Evolutionary conservation across 2,113 vertebrate species (phyloP).

Genomic region (Saccopteryx bilineata): DNA sequence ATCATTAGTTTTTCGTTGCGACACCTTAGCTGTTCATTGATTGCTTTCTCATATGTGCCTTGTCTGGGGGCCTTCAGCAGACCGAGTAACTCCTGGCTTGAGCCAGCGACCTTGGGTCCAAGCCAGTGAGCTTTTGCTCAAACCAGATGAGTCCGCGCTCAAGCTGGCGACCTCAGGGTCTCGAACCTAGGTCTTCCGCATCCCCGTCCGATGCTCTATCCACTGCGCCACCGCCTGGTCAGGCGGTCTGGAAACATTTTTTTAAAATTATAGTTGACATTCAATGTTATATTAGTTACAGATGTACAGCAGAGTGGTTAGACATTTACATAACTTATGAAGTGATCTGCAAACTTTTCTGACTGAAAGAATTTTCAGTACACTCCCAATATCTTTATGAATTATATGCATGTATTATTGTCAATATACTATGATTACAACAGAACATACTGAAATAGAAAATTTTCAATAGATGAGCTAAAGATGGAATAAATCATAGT

Average conservation of each 20-base stretch:
- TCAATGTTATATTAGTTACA: neutral
- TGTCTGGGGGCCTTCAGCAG: too few species aligned
- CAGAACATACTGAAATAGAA: constrained; percentile 29
- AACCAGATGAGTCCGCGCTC: too few species aligned
- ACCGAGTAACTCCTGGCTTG: too few species aligned
- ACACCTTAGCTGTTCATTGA: too few species aligned
- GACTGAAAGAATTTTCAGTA: constrained; percentile 38
- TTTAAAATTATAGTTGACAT: neutral
- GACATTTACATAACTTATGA: neutral
- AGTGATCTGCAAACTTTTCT: neutral
- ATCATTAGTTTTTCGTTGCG: too few species aligned
- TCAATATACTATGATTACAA: constrained; percentile 15
- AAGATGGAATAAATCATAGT: constrained; percentile 32
- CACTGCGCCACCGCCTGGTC: too few species aligned
- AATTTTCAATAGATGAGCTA: constrained; percentile 2
- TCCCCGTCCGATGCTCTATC: too few species aligned
- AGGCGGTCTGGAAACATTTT: neutral
- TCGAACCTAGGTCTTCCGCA: too few species aligned
- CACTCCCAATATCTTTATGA: neutral
- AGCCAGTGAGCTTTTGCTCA: too few species aligned
- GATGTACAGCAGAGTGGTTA: neutral
- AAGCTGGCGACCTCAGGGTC: too few species aligned
- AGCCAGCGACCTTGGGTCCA: too few species aligned
- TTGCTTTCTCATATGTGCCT: too few species aligned
- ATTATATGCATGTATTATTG: neutral